These are phyloP conservation scores for Pomatostomus ruficeps DNA, from an alignment of 2,113 vertebrate species.

Conservation along the genomic window DNA sequence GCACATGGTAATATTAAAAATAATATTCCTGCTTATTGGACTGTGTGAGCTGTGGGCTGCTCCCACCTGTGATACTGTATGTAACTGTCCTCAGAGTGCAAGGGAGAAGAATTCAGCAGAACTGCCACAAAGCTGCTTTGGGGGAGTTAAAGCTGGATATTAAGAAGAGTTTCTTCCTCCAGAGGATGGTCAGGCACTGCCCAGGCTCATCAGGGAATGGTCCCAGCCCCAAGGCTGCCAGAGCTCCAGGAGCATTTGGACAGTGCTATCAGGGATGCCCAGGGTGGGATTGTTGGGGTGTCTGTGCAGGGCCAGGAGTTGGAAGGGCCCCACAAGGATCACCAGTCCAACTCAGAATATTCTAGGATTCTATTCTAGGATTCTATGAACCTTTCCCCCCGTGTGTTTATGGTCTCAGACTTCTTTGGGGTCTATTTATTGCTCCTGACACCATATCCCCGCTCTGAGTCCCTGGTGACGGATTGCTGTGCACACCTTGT, in stretches of 20 bases:
- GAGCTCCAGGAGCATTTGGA: background rate
- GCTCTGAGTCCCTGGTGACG: background rate
- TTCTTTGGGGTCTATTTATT: background rate
- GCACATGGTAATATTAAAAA: background rate
- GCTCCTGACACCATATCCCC: background rate
- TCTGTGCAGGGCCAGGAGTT: background rate
- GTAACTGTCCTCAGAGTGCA: background rate
- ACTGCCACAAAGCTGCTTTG: background rate
- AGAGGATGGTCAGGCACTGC: background rate
- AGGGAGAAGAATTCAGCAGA: background rate
- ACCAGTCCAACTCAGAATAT: background rate
- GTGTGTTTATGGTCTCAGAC: background rate
- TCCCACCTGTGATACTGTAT: background rate
- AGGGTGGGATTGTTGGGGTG: background rate
- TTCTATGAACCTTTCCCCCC: background rate
- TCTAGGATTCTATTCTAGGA: background rate
- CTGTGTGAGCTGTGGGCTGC: background rate
- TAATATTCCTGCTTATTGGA: background rate
- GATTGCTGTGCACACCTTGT: background rate
- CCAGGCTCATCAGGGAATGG: background rate
- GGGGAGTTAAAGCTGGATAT: background rate
- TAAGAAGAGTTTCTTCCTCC: background rate
- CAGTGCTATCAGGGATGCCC: fast-evolving
- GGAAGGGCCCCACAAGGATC: background rate
- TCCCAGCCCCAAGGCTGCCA: background rate